Conservation (phyloP, 2,888 invertebrate genomes). For the Epinotia demarniana region DNA sequence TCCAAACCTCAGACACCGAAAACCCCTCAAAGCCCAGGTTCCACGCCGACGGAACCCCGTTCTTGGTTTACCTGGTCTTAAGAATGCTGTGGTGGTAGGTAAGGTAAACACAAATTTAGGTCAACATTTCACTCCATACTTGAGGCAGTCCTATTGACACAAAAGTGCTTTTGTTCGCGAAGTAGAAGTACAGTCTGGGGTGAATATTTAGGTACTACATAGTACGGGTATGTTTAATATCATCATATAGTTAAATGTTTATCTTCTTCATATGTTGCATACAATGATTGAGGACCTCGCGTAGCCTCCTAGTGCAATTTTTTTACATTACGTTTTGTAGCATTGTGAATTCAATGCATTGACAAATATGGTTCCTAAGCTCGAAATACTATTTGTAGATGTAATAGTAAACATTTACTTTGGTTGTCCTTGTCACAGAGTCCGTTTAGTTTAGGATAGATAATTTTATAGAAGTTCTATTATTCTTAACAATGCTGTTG, state of each 20-base stretch:
- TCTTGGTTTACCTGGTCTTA: slow-evolving; percentile 86
- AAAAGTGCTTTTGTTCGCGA: not conserved
- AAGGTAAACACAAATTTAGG: not conserved
- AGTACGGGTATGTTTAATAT: not conserved
- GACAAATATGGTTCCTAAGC: slow-evolving; percentile 25
- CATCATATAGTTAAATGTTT: not conserved
- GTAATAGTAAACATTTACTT: slow-evolving; percentile 3
- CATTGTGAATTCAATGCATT: not conserved
- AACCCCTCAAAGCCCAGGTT: slow-evolving; percentile 58
- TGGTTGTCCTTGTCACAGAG: slow-evolving; percentile 1
- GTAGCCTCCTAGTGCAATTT: not conserved
- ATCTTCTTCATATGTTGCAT: not conserved
- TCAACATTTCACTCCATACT: not conserved
- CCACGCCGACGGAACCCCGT: slow-evolving; percentile 74
- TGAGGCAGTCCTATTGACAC: not conserved
- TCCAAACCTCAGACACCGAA: slow-evolving; percentile 63
- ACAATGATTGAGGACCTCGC: not conserved
- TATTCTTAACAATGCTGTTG: not conserved
- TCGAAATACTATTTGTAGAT: not conserved
- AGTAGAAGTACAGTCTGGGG: not conserved
- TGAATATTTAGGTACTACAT: not conserved
- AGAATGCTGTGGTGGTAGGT: slow-evolving; percentile 45
- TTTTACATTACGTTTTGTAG: not conserved
- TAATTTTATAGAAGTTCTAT: not conserved
- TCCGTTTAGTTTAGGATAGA: slow-evolving; percentile 13